These are phyloP conservation scores for Bombus vancouverensis DNA, from an alignment of 1,140 invertebrate genomes.

Conservation along the genomic window DNA sequence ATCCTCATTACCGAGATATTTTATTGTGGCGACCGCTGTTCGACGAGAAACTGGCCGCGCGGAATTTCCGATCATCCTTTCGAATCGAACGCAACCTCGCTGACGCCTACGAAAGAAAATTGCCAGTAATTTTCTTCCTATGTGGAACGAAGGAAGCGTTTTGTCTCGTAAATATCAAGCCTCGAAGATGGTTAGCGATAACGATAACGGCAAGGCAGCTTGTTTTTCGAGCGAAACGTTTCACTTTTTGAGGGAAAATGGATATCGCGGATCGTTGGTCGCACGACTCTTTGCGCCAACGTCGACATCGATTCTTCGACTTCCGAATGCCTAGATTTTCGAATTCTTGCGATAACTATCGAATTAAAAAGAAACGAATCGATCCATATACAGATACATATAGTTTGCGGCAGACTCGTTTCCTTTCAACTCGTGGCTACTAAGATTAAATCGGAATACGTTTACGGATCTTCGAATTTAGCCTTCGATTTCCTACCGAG, in stretches of 20 bases:
- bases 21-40: slow-evolving; percentile 47
- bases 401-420: too few species aligned
- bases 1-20: slow-evolving; percentile 75
- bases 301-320: too few species aligned
- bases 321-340: too few species aligned
- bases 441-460: too few species aligned
- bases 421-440: too few species aligned
- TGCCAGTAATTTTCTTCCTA: background rate
- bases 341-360: too few species aligned
- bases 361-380: too few species aligned
- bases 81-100: background rate
- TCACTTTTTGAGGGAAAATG: rapidly evolving
- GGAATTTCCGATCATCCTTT: slow-evolving; percentile 31
- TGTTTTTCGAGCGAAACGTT: background rate
- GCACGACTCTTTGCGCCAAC: rapidly evolving
- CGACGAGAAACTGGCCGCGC: slow-evolving; percentile 11
- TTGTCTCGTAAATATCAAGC: background rate
- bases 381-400: too few species aligned
- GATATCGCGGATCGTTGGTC: too few species aligned
- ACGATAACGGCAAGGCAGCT: too few species aligned
- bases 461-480: too few species aligned
- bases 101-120: background rate
- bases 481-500: too few species aligned
- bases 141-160: background rate
- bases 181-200: background rate